Conservation (phyloP, 2,797 vertebrate genomes). For the Parambassis ranga region DNA sequence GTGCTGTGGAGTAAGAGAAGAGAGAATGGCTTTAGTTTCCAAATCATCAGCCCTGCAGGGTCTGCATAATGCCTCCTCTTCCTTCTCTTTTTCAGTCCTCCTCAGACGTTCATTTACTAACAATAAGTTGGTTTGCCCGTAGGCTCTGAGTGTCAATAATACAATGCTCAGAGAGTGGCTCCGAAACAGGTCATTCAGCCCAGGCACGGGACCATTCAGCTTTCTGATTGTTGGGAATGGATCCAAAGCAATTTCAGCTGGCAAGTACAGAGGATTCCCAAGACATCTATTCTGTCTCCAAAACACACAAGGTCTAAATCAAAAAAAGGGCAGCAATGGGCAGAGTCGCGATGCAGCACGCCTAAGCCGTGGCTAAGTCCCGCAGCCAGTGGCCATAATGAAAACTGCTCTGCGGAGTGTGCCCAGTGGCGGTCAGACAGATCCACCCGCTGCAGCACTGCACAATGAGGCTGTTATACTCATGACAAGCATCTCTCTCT, state of each 20-base stretch:
- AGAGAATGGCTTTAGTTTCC: constrained; percentile 64
- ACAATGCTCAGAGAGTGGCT: constrained; percentile 30
- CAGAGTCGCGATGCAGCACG: constrained; percentile 58
- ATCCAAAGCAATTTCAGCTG: constrained; percentile 79
- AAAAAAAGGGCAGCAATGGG: constrained; percentile 65
- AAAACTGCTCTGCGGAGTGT: constrained; percentile 70
- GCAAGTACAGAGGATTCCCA: constrained; percentile 74
- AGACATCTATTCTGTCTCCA: constrained; percentile 78
- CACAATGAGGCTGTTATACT: constrained; percentile 84
- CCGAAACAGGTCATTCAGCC: constrained; percentile 53
- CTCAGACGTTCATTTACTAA: constrained; percentile 49
- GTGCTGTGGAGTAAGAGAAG: constrained; percentile 59
- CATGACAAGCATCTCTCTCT: constrained; percentile 71
- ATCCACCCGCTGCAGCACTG: constrained; percentile 67
- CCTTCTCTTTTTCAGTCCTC: constrained; percentile 25
- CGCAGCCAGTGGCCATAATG: constrained; percentile 73
- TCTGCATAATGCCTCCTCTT: constrained; percentile 46
- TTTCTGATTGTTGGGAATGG: constrained; percentile 66
- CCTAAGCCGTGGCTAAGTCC: constrained; percentile 71
- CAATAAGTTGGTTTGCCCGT: constrained; percentile 48
- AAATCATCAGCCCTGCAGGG: constrained; percentile 58
- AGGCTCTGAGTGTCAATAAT: constrained; percentile 55
- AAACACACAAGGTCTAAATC: constrained; percentile 78
- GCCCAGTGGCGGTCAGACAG: constrained; percentile 73
- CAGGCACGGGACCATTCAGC: constrained; percentile 58